Evolutionary conservation across 2,888 invertebrate species (phyloP).

Genomic region (Strigamia crassipes): DNA sequence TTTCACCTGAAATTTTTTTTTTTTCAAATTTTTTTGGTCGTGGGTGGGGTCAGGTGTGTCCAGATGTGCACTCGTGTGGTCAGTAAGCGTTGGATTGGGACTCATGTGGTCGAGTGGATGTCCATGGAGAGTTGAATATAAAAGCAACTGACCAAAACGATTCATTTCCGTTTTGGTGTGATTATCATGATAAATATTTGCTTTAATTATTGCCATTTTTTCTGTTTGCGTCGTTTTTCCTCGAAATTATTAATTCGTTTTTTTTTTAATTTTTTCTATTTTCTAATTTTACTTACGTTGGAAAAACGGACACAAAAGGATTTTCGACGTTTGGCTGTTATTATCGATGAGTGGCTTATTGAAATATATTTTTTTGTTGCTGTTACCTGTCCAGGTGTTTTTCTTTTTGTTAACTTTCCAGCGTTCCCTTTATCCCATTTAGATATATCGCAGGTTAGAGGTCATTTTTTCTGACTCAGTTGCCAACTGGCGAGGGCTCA

Average conservation of each 20-base stretch:
- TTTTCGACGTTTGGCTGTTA: neutral
- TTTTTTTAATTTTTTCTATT: neutral
- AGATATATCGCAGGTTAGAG: neutral
- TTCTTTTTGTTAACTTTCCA: constrained; percentile 22
- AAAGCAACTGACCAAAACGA: constrained; percentile 36
- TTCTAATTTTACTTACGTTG: neutral
- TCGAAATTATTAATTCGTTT: neutral
- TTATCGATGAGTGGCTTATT: constrained; percentile 13
- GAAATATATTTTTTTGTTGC: neutral
- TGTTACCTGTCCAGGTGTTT: constrained; percentile 37
- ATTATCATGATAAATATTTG: constrained; percentile 32
- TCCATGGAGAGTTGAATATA: constrained; percentile 29
- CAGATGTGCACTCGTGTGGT: constrained; percentile 40
- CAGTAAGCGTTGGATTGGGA: constrained; percentile 40
- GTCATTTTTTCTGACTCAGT: constrained; percentile 7
- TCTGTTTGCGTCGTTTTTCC: neutral
- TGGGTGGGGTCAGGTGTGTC: constrained; percentile 36
- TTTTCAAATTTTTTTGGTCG: neutral
- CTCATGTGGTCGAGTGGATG: constrained; percentile 42
- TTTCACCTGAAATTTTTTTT: neutral
- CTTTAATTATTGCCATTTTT: neutral
- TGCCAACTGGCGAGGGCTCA: constrained; percentile 27
- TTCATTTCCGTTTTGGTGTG: constrained; percentile 38
- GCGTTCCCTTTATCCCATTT: constrained; percentile 26
- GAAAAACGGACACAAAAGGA: neutral